Base-by-base conservation (phyloP, 2,888 invertebrate species). In the Tipula helvola region DNA sequence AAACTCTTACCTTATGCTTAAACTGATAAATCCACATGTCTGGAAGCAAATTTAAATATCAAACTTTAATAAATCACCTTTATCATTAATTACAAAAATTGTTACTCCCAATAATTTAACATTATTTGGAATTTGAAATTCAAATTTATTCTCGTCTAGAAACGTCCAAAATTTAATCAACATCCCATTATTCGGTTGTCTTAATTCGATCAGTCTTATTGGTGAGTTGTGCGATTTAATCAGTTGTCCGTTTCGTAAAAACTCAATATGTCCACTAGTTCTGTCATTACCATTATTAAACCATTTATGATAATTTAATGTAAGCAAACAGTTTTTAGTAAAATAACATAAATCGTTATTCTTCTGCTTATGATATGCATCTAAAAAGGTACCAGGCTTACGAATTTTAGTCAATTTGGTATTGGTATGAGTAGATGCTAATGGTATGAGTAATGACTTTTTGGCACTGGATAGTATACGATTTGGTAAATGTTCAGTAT, bases 271-370 rank as follows among this genome's bases (percentile, higher is more conserved):
- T 52, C 52, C 52, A 52, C 2, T 44, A 44, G 10, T 7, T 44
- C 8, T 71, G 4, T 28, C 10, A 71, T 71, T 28, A 71, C 71
- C 8, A 10, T 87, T 71, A 87, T 89, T 89, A 8, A 92, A 88
- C 91, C 91, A 92, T 41, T 90, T 90, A 89, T 92, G 91, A 57
- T 90, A 88, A 10, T 89, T 89, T 16, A 92, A 88, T 47, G 91
- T 91, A 0, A 90, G 88, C 8, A 90, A 90, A 87, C 91, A 92
- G 83, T 90, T 92, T 87, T 88, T 88, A 0, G 90, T 89, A 86
- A 92, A 92, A 87, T 90, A 91, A 87, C 90, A 91, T 83, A 89
- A 89, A 88, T 92, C 91, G 88, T 89, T 90, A 71, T 88, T 87
- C 36, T 90, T 89, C 87, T 92, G 91, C 16, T 89, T 89, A 86